Conservation (phyloP, 2,113 vertebrate species). For the Azemiops feae region DNA sequence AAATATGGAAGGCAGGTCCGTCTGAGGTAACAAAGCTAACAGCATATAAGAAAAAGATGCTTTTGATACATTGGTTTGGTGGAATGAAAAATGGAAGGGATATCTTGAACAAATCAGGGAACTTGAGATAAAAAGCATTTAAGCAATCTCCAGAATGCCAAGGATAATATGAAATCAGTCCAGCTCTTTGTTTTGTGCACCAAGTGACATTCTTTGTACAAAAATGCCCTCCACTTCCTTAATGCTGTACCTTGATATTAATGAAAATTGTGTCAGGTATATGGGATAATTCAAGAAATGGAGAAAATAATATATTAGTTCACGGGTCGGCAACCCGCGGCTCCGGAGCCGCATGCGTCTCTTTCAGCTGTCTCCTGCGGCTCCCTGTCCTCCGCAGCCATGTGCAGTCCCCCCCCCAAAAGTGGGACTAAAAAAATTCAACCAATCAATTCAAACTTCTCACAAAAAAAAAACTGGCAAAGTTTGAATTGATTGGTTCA, state of each 20-base stretch:
- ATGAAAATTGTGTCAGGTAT: constrained; percentile 64
- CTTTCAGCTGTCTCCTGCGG: too few relatives aligned
- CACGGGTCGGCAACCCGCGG: too few relatives aligned
- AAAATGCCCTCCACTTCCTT: constrained; percentile 47
- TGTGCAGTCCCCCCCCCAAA: too few relatives aligned
- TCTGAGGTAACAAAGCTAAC: constrained; percentile 65
- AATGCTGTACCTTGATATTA: constrained; percentile 63
- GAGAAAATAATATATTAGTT: constrained; percentile 65
- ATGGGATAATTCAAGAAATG: constrained; percentile 55
- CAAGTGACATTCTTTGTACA: constrained; percentile 67
- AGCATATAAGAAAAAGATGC: constrained; percentile 63
- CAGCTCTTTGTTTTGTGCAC: constrained; percentile 53
- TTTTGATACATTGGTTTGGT: constrained; percentile 67
- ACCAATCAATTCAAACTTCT: too few relatives aligned
- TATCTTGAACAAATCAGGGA: constrained; percentile 62
- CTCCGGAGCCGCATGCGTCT: too few relatives aligned
- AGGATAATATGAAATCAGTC: constrained; percentile 69
- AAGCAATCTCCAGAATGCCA: constrained; percentile 69
- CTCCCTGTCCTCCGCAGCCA: too few relatives aligned
- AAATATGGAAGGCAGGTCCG: constrained; percentile 67
- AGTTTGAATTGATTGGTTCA: too few relatives aligned
- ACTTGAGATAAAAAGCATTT: constrained; percentile 60
- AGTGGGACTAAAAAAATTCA: too few relatives aligned
- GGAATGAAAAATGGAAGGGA: constrained; percentile 65
- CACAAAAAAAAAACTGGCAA: too few relatives aligned